Base-by-base conservation (phyloP, 2,113 vertebrate genomes). In the Promerops cafer region DNA sequence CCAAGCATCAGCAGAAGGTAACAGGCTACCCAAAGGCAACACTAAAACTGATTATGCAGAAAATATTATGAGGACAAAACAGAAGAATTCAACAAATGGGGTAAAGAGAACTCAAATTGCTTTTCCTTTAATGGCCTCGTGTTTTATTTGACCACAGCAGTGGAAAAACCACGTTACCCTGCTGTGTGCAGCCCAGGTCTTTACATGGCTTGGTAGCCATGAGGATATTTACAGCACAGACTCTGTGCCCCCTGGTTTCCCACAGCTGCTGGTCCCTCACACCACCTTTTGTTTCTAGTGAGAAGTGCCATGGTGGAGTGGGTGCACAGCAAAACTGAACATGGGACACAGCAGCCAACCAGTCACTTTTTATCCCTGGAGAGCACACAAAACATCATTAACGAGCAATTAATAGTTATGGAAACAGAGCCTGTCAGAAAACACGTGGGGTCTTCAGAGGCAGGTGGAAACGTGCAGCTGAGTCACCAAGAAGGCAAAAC, bases 11-110 rank as follows among this genome's bases (percentile, higher is more conserved):
- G 4, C 54, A 45, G 68, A 92, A 96, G 89, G 92, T 52, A 88
- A 40, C 35, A 89, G 79, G 44, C 77, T 87, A 78, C 83, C 72
- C 92, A 96, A 81, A 92, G 79, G 79, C 75, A 94, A 75, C 83
- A 71, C 45, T 87, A 90, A 93, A 95, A 77, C 56, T n/a, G 79
- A 78, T 70, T 83, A 92, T 42, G 65, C 83, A 87, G 79, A 83
- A 96, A 95, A 77, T 45, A 83, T 84, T 75, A 87, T 4, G 24
- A 85, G 66, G 50, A 88, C 71, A 60, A 92, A 93, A 30, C 27
- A 88, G 76, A 90, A 81, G 40, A 86, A 84, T 70, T 80, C 76
- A 80, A 86, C 71, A 59, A 94, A 94, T 9, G 16, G 57, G 44
- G n/a, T 44, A 59, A 87, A 72, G 27, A 23, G 47, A 90, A 81